phyloP scores from a whole-genome alignment of 2,113 vertebrate species.

The Toxotes chatareus region DNA sequence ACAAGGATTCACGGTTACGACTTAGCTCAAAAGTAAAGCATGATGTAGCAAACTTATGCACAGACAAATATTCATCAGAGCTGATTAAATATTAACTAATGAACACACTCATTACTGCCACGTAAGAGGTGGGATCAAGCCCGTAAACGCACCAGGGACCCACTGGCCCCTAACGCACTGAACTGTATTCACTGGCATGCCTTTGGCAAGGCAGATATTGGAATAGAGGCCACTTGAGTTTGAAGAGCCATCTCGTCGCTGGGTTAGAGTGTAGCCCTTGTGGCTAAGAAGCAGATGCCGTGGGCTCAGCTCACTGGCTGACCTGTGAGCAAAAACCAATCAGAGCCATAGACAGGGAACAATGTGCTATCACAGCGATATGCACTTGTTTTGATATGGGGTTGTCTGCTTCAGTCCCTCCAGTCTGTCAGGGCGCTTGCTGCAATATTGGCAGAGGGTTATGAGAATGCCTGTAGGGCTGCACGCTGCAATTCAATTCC shows the following conservation, averaged over 20 bases:
- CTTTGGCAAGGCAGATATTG: conserved; percentile 20
- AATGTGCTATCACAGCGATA: conserved; percentile 62
- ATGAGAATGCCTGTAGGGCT: conserved; percentile 72
- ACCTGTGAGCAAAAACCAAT: conserved; percentile 71
- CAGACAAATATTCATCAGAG: conserved; percentile 60
- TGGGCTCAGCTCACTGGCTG: conserved; percentile 39
- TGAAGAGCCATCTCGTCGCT: conserved; percentile 48
- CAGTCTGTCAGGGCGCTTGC: conserved; percentile 61
- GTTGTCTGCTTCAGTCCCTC: conserved; percentile 52
- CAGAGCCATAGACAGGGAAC: conserved; percentile 51
- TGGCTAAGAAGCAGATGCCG: conserved; percentile 47
- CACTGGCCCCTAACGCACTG: conserved; percentile 36
- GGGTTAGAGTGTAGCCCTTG: conserved; percentile 30
- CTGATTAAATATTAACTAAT: conserved; percentile 70
- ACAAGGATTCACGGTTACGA: conserved; percentile 43
- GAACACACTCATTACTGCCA: conserved; percentile 42
- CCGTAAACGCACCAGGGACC: background rate
- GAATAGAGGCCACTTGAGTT: conserved; percentile 44
- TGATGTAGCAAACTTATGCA: conserved; percentile 55
- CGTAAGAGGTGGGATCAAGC: conserved; percentile 29
- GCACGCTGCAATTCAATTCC: conserved; percentile 67
- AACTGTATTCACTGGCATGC: conserved; percentile 44
- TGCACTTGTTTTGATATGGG: conserved; percentile 70
- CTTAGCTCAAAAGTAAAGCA: conserved; percentile 64
- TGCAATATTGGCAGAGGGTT: conserved; percentile 76